These are phyloP conservation scores for Hedya salicella DNA, from an alignment of 2,888 invertebrate genomes.

Conservation along the genomic window DNA sequence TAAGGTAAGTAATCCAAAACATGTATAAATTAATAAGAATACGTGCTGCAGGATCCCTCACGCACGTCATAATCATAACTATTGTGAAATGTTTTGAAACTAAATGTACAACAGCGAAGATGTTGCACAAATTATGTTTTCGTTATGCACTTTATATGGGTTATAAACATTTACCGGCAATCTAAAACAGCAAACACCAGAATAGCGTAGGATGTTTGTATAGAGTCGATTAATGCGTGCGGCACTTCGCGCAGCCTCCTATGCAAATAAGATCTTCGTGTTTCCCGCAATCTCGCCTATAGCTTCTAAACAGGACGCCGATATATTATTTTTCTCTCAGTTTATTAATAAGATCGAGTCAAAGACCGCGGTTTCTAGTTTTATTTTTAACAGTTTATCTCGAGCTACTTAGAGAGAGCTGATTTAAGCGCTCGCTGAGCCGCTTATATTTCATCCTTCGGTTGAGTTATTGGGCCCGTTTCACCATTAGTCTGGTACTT, in stretches of 20 bases:
- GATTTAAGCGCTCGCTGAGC: constrained; percentile 38
- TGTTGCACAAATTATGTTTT: neutral
- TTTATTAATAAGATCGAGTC: constrained; percentile 55
- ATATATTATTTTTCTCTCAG: constrained; percentile 63
- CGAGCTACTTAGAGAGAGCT: constrained; percentile 19
- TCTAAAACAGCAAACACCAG: constrained; percentile 19
- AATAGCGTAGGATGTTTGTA: constrained; percentile 47
- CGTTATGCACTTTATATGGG: neutral
- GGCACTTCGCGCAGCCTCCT: constrained; percentile 46
- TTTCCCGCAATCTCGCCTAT: constrained; percentile 50
- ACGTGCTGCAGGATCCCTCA: no score
- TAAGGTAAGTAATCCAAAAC: no score
- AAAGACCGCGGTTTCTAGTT: constrained; percentile 18
- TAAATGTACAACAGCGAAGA: neutral
- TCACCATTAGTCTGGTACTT: constrained; percentile 29
- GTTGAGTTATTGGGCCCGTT: constrained; percentile 33
- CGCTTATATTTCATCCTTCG: constrained; percentile 30
- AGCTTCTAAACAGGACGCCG: constrained; percentile 50
- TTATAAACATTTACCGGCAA: constrained; percentile 4
- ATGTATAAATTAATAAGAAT: no score
- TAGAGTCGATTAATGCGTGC: constrained; percentile 54
- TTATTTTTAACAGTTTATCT: constrained; percentile 34
- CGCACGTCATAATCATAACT: no score
- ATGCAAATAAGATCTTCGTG: constrained; percentile 56
- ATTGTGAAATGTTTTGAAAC: no score